Evolutionary conservation across 2,113 vertebrate genomes (phyloP), one percentile per base, ranked within the genome.

Genomic region (Meriones unguiculatus): DNA sequence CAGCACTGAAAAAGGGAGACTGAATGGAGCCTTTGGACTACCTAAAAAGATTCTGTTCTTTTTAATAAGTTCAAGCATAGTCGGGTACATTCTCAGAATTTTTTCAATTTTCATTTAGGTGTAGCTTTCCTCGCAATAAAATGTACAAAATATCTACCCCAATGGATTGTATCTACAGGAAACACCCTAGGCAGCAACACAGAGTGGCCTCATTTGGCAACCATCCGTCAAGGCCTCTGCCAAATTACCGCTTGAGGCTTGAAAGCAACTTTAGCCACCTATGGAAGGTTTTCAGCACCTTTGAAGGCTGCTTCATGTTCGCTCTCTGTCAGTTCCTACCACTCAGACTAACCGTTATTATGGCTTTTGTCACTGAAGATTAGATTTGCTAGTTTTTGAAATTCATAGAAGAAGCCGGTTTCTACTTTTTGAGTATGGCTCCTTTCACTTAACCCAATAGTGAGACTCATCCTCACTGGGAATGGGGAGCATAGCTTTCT

Each of bases 381-480:
- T 78, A 75, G 90, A 91, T 81, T 65, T 41, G 7, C 20, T 78
- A 91, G 52, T 52, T 72, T 25, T 80, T 94, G n/a, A 96, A 77
- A 7, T 57, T 82, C 30, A 41, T 77, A 41, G 54, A 82, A 82
- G 64, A 86, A 57, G 30, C 1, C 57, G 54, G 3, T 24, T 64
- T 13, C 65, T 76, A 22, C n/a, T 62, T 62, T 76, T 92, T 78
- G 3, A 86, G 57, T 65, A 72, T 92, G 41, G 7, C 24, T 88
- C 92, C 65, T 91, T 96, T 96, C 87, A 78, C 72, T 96, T 90
- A 77, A 67, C 72, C 25, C 50, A 32, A 35, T 35, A 2, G 20
- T 35, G 57, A 95, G 82, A 93, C 64, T 88, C 28, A 77, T 41
- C 7, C 69, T n/a, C 57, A 70, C 18, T 70, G 72, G 32, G 18